Evolutionary conservation across 1,140 invertebrate genomes (phyloP), one percentile per base, ranked within the genome.

Genomic region (Oncopodura yosiiana): DNA sequence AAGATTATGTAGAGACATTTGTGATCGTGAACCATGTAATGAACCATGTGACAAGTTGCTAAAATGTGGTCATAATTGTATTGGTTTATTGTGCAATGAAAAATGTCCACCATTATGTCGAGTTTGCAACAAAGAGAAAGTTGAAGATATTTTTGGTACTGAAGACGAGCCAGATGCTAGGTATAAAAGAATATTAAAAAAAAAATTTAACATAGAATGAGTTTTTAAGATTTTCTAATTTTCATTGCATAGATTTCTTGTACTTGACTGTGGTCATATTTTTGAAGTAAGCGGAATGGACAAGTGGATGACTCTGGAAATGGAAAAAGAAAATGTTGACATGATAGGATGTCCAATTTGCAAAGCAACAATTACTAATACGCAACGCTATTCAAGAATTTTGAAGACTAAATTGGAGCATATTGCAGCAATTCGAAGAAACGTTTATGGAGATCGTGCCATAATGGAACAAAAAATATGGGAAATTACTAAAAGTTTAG

Each of bases 211-310:
- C 5, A 30, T 45, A 6, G 9, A 53, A 14, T 14, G n/a, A 26
- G 26, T 29, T 46, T 29, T 18, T 34, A 23, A 12, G 12, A 45
- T n/a, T 26, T 5, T 38, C 18, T 34, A 14, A 30, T 45, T 21
- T 21, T 24, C 4, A 14, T 45, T 19, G 9, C 4, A 8, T 27
- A 21, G 12, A 21, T 6, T 6, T 45, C 43, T 24, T 24, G 9
- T 11, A 5, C 6, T 23, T 61, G 80, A 84, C 65, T 84, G 82
- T 66, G 65, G 69, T 6, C 81, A 84, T 64, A 60, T 74, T 3
- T 66, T 84, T 58, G 80, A 82, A 64, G 67, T 72, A 11, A 63
- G 70, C 3, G 73, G 70, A 36, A 63, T 83, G 66, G 75, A 81
- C 61, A 62, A 63, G 30, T 64, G 64, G 32, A 74, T 77, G 70